Base-by-base conservation (phyloP, 2,888 invertebrate species). In the Exephanes ischioxanthus region DNA sequence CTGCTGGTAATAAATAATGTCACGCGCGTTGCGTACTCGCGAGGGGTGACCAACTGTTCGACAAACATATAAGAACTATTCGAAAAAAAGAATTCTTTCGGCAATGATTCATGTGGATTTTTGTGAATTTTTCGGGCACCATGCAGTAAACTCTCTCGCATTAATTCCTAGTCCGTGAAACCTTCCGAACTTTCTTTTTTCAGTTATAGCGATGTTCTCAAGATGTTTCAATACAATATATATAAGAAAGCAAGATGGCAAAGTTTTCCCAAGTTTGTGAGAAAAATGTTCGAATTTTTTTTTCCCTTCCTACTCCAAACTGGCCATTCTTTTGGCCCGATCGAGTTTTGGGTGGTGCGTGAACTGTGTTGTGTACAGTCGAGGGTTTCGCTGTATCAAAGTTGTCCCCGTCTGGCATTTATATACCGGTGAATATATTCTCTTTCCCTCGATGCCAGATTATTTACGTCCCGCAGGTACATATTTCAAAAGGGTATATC, bases 401-500 rank as follows among this genome's bases (percentile, higher is more conserved):
- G 26, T 33, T 63, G 37, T 63, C 26, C 37, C 37, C 16, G 37
- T 33, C 30, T 16, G 30, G 37, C 9, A 63, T 63, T 63, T 63
- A 63, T 63, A 33, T 33, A 16, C 33, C 33, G 11, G 33, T 33
- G n/a, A 63, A 30, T 63, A 11, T 63, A 63, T 63, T 30, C 33
- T 33, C 14, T 63, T 33, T 51, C 33, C n/a, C 33, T 19, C 22
- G 48, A 51, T 48, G 63, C 33, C 48, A 51, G 63, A 75, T 61
- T 45, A 45, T 66, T 67, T 67, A 41, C 6, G 37, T 67, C 19
- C 37, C 63, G 5, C 22, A 53, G 76, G 75, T 66, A 66, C 48
- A 72, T 83, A 77, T 78, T 83, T 78, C 76, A 73, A 68, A 45
- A 33, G 61, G 22, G 11, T 55, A 9, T 53, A n/a, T 16, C 78